Evolutionary conservation across 1,140 invertebrate species (phyloP).

Genomic region (Melitaea cinxia): DNA sequence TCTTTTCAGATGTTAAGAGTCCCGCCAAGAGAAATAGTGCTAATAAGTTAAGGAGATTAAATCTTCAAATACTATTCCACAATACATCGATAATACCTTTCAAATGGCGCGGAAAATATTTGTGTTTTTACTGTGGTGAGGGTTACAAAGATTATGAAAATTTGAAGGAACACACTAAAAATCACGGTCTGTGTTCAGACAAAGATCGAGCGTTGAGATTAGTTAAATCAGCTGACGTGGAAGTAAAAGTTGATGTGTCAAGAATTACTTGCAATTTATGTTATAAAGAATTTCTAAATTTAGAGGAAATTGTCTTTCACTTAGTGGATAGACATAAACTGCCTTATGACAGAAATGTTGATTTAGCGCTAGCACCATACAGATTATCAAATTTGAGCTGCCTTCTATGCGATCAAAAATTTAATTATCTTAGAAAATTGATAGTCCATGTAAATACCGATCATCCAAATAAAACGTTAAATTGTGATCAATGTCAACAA

Average conservation of each 20-base stretch:
- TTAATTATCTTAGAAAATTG: conserved; percentile 54
- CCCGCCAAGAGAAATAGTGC: conserved; percentile 17
- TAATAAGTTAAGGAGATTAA: conserved; percentile 32
- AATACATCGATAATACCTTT: conserved; percentile 43
- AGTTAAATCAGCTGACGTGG: conserved; percentile 55
- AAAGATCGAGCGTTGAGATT: conserved; percentile 51
- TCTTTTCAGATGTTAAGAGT: conserved; percentile 16
- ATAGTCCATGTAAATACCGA: conserved; percentile 56
- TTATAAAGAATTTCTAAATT: conserved; percentile 44
- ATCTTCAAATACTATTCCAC: conserved; percentile 56
- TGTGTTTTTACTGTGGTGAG: conserved; percentile 65
- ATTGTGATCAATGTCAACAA: conserved; percentile 57
- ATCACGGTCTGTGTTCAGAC: conserved; percentile 51
- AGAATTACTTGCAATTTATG: conserved; percentile 59
- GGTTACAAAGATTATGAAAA: conserved; percentile 48
- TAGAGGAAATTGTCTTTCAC: conserved; percentile 56
- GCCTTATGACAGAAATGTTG: conserved; percentile 55
- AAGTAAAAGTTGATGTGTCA: conserved; percentile 64
- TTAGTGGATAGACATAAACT: conserved; percentile 55
- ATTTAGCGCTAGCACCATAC: conserved; percentile 53
- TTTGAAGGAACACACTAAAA: conserved; percentile 59
- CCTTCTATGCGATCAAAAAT: conserved; percentile 53
- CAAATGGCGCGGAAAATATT: conserved; percentile 56
- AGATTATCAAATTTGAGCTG: conserved; percentile 54
- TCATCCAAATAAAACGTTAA: conserved; percentile 58